Conservation (phyloP, 2,888 invertebrate genomes). For the Monoplex corrugatus region DNA sequence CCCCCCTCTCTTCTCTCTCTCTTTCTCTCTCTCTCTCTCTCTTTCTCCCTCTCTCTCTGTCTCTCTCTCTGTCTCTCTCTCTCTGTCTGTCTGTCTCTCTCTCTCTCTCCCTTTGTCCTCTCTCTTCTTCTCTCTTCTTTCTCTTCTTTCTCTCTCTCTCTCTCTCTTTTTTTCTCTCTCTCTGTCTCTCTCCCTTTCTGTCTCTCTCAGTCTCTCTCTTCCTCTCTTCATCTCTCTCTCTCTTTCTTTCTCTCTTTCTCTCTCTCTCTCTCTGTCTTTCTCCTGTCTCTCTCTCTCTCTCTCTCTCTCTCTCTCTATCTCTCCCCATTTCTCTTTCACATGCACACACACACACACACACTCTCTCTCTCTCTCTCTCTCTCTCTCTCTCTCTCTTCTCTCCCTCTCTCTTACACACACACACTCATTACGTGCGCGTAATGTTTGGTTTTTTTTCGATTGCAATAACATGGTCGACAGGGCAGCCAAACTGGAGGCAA, state of each 20-base stretch:
- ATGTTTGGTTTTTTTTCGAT: no score
- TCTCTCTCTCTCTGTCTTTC: neutral
- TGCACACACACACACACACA: neutral
- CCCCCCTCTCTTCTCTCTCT: neutral
- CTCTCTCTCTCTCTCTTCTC: neutral
- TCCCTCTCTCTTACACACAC: no score
- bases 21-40: constrained; percentile 21
- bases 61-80: neutral
- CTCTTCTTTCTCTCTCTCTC: no score
- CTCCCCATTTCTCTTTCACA: neutral
- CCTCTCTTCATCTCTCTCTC: neutral
- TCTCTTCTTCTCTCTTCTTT: no score
- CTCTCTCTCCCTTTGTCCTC: no score
- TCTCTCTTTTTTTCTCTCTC: neutral
- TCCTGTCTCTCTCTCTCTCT: neutral
- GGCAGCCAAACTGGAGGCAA: neutral
- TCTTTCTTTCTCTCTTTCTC: neutral
- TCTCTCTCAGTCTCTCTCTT: neutral
- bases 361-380: neutral
- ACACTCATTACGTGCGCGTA: no score
- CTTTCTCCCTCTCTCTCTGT: neutral
- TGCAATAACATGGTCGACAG: neutral
- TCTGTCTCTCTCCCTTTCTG: neutral
- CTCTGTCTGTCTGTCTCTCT: no score
- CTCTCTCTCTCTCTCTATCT: neutral